Base-by-base conservation (phyloP, 1,140 invertebrate genomes). In the Belonocnema kinseyi region DNA sequence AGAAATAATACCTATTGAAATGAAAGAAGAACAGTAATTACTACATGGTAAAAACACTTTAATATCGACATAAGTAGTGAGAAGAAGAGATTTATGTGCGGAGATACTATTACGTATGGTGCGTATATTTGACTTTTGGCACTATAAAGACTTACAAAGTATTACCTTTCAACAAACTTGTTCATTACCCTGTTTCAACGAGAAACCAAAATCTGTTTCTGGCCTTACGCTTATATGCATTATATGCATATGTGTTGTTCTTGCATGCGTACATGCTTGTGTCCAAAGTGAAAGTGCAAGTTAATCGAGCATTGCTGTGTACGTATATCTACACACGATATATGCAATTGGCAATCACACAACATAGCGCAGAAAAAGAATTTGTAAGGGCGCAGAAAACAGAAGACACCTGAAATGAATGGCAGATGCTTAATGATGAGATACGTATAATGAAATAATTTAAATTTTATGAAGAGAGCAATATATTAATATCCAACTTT, bases 211-310 rank as follows among this genome's bases (percentile, higher is more conserved):
- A 26, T 26, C 33, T n/a, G 14, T 66, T 33, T 40, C 16, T 66
- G 33, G 61, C 6, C 61, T 40, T 19, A 56, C 26, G 58, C 10
- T 46, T 46, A 46, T 11, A 33, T 16, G 12, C 26, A 66, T 46
- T 46, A 46, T 11, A 33, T 16, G 12, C 26, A 66, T 61, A 10
- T 58, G 12, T 26, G 33, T 33, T 21, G 21, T 66, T 21, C 58
- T 66, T 40, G 40, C 21, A 14, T 33, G 26, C 61, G 40, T 33
- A 26, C n/a, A 66, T 33, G 40, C 40, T 46, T 46, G 40, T 66
- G 61, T 66, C n/a, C 61, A 66, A 66, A 66, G 61, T 66, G 61
- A 66, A 66, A 66, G 61, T 66, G 61, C 40, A 66, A 66, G 61
- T 66, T 40, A 61, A 33, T 61, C 58, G 26, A 66, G 40, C 61